Base-by-base conservation (phyloP, 2,797 vertebrate genomes). In the Cetoscarus ocellatus region DNA sequence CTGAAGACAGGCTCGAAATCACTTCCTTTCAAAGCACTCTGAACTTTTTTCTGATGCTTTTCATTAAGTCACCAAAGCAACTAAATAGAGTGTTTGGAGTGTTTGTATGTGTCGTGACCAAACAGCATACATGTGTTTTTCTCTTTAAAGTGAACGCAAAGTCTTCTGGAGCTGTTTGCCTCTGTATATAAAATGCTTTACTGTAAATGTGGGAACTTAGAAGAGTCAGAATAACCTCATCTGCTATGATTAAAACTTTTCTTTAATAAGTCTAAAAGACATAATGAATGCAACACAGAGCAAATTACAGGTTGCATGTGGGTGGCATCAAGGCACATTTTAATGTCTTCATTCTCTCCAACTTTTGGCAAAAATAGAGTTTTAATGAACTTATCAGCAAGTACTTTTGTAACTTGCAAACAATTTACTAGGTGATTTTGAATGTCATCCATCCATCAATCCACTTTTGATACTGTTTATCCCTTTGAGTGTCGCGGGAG, bases 11-110 rank as follows among this genome's bases (percentile, higher is more conserved):
- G 47, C 14, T 71, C 12, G 0, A 15, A 68, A 35, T 42, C 6
- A n/a, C 12, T 58, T 34, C 15, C 44, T 63, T 62, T n/a, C 17
- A 36, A 42, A 17, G 57, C 57, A 58, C 8, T 18, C 5, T 55
- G 5, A 51, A 54, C 35, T 39, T 54, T 17, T 12, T 15, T 34
- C 14, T 48, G 2, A 18, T 48, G 10, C 27, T 34, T 9, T n/a
- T 44, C 1, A 57, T 36, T 39, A 42, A 47, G 35, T 12, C 40
- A 48, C n/a, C 7, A 19, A 53, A 36, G 36, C 8, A 45, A 8
- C 71, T 54, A 19, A 66, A 47, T 35, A 60, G 27, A 27, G 27
- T 27, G 53, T 9, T n/a, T n/a, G 7, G 12, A 57, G 0, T 35
- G 49, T 59, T 14, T 35, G 7, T 18, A 27, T 14, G 35, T 53